Percentiles rank a stretch among this genome's conserved stretches.
These are phyloP conservation scores for Phaetusa simplex DNA, from an alignment of 2,113 vertebrate species.

Conservation along the genomic window DNA sequence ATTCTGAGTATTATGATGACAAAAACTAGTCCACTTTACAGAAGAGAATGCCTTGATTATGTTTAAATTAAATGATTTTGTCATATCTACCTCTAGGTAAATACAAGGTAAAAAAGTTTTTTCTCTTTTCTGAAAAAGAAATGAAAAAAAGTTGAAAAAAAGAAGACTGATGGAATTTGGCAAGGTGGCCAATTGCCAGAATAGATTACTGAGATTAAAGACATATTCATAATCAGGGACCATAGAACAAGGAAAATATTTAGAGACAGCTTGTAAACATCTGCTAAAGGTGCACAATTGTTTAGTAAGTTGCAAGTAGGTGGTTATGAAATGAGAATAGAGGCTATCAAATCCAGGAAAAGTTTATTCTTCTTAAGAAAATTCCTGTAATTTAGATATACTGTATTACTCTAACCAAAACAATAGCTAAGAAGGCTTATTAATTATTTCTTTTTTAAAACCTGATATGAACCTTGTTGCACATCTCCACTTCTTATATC, in stretches of 20 bases:
- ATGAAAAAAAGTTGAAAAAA: not conserved
- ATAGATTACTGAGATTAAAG: not conserved
- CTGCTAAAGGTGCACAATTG: not conserved
- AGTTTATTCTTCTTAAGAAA: not conserved
- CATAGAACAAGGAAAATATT: not conserved
- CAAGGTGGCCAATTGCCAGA: not conserved
- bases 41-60: not conserved
- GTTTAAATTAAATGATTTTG: not conserved
- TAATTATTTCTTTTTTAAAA: not conserved
- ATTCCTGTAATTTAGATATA: not conserved
- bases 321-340: not conserved
- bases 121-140: not conserved
- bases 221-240: not conserved
- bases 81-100: not conserved
- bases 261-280: not conserved
- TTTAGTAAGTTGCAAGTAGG: not conserved
- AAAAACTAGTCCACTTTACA: not conserved
- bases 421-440: not conserved
- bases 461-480: accelerated
- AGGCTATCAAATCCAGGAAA: not conserved
- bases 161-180: not conserved
- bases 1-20: not conserved
- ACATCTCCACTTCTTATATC: not conserved
- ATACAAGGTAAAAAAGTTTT: not conserved
- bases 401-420: not conserved